Evolutionary conservation across 2,888 invertebrate genomes (phyloP).

Genomic region (Gryllus longicercus): DNA sequence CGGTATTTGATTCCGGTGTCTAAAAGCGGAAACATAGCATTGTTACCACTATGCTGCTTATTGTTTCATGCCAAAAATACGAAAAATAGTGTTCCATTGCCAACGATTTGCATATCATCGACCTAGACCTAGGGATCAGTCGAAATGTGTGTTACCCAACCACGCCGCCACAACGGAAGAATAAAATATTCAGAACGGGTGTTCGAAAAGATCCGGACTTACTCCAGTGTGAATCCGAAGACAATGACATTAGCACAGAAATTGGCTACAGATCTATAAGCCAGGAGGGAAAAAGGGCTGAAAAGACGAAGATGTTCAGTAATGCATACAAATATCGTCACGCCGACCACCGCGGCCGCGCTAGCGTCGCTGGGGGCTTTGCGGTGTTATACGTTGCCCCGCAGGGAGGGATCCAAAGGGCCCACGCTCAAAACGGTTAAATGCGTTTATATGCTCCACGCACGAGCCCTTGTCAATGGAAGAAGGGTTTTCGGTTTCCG

Average conservation of each 20-base stretch:
- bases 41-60: too few relatives aligned
- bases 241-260: slow-evolving; percentile 17
- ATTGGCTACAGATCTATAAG: slow-evolving; percentile 17
- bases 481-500: background rate
- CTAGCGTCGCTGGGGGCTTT: background rate
- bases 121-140: too few relatives aligned
- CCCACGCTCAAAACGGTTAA: background rate
- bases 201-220: too few relatives aligned
- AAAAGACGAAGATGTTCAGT: slow-evolving; percentile 8
- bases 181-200: background rate
- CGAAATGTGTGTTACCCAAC: too few relatives aligned
- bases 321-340: background rate
- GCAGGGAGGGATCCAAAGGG: background rate
- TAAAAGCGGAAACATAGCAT: too few relatives aligned
- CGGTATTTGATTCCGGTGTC: too few relatives aligned
- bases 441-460: background rate
- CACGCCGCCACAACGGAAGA: background rate
- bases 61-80: too few relatives aligned
- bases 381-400: background rate
- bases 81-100: too few relatives aligned
- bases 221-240: background rate
- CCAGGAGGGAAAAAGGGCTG: background rate
- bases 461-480: background rate
- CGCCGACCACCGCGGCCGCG: background rate
- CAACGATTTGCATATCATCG: too few relatives aligned